A percentile compares a stretch with the other conserved stretches of the same genome.
These are phyloP conservation scores for Phalanger gymnotis DNA, from an alignment of 2,797 vertebrate species.

Conservation along the genomic window DNA sequence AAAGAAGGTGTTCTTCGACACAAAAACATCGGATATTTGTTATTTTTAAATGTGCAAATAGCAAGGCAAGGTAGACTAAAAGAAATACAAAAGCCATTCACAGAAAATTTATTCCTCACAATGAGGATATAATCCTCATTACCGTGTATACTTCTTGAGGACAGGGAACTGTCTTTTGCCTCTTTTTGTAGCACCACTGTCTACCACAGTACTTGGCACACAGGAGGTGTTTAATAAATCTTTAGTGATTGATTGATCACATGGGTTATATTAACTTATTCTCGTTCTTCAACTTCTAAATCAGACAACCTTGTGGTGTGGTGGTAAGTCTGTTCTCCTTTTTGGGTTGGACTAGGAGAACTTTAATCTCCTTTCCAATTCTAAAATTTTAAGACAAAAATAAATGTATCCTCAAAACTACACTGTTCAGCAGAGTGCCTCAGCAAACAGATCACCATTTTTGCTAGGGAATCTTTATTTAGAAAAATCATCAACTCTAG, in stretches of 20 bases:
- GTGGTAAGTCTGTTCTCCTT: neutral
- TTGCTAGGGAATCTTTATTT: neutral
- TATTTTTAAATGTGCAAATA: fast-evolving
- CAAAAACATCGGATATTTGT: neutral
- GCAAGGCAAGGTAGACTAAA: neutral
- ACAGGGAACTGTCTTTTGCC: neutral
- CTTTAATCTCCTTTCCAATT: neutral
- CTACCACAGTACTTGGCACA: neutral
- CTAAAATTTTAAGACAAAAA: neutral
- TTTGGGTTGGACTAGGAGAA: fast-evolving
- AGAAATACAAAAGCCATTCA: neutral
- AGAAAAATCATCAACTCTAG: neutral
- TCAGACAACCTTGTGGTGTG: neutral
- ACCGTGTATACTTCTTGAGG: neutral
- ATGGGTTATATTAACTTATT: neutral
- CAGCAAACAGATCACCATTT: neutral
- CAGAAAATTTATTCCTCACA: too few relatives aligned
- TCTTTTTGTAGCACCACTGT: neutral
- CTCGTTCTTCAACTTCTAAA: fast-evolving
- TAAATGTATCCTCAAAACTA: neutral
- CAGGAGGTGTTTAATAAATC: neutral
- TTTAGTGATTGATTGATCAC: neutral
- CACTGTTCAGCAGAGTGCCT: neutral
- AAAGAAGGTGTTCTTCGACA: neutral
- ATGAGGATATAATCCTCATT: fast-evolving